Base-by-base conservation (phyloP, 2,888 invertebrate species). In the Platynereis dumerilii region DNA sequence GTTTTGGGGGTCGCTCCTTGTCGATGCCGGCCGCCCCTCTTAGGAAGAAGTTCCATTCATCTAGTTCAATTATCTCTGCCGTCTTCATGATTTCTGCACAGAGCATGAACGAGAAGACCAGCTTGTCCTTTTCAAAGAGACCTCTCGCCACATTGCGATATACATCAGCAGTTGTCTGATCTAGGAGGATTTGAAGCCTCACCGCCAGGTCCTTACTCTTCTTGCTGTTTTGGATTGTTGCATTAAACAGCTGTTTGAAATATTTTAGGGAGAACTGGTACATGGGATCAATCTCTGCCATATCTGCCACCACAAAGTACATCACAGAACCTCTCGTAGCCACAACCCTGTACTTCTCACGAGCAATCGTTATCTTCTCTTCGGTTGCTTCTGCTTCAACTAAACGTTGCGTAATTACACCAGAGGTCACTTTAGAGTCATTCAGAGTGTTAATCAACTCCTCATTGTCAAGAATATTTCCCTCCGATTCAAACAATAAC, bases 1-100 rank as follows among this genome's bases (percentile, higher is more conserved):
- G 92, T 65, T 80, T 80, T 1, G 75, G 65, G 2, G 82, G 81
- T 20, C 81, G 72, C 64, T 80, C 72, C 74, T 75, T 74, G 53
- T 78, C 79, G 71, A 75, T 72, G 27, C 78, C 79, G 15, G 80
- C 76, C 1, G 80, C 90, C 1, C 93, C 94, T 45, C 93, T 87
- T 0, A 94, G 86, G 62, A 95, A 86, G 79, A 91, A 94, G 81
- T 89, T 90, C 89, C 92, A 93, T 75, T 93, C 90, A 0, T 85
- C 82, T 0, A 87, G 85, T 0, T 80, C 80, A 15, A 95, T 88
- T 0, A 85, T 77, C 0, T 87, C 87, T 0, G 87, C 88, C 75
- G 91, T 87, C 60, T 89, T 87, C 79, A 89, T 89, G 71, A 95
- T 89, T 2, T 92, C 90, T 68, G 90, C 87, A 76, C 92, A 91